Base-by-base conservation (phyloP, 2,797 vertebrate species). In the Brachyrhaphis roseni region DNA sequence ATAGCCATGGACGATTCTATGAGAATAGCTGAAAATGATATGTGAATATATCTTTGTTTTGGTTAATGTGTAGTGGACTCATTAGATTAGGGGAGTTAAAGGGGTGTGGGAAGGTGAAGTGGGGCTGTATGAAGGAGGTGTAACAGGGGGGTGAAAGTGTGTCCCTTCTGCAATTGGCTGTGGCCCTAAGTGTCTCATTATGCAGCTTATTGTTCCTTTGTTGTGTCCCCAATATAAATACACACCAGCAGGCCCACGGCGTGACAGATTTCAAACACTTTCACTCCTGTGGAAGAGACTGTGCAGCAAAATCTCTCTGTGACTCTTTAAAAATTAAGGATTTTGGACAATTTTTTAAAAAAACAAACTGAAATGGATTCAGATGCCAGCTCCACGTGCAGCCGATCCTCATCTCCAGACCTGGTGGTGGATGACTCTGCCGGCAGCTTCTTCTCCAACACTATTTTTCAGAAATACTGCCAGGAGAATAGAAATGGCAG, bases 191-290 rank as follows among this genome's bases (percentile, higher is more conserved):
- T 95, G 93, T 95, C 94, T 95, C 95, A 96, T 96, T 96, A 96
- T 96, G 95, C 95, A 12, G 77, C 82, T 90, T 95, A 95, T 96
- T 97, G 96, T 96, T 96, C 95, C 94, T 96, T 97, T 97, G 96
- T 97, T 94, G 87, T 36, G 84, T 72, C 53, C 31, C 87, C 72
- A 28, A 87, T 95, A 96, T 96, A 96, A 96, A 96, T 94, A 88
- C 88, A 90, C 85, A 88, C 92, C 91, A 91, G 85, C 72, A 73
- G 88, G 91, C 87, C 89, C 90, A 83, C 55, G 88, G 87, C 78
- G 76, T 88, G 92, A 94, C 92, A 92, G 91, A 89, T 92, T 80
- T 62, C 28, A 90, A 83, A 85, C 89, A 80, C 86, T 84, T 80
- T 87, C 86, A 89, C 87, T 87, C 77, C 90, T 81, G 82, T 70